A percentile compares a stretch with the other conserved stretches of the same genome.
phyloP scores from a whole-genome alignment of 2,113 vertebrate genomes.

The Meriones unguiculatus region DNA sequence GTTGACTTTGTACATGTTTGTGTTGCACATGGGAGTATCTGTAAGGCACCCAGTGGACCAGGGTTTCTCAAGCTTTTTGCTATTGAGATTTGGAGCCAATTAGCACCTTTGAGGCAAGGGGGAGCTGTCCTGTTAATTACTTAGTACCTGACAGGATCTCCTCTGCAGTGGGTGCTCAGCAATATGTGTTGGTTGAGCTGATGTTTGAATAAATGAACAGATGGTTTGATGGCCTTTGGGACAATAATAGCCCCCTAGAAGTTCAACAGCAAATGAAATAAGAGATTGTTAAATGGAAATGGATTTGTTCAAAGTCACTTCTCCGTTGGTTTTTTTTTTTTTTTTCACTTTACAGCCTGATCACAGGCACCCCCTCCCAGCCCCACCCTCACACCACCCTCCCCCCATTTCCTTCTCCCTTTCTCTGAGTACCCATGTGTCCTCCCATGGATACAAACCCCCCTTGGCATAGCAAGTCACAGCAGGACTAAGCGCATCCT shows the following conservation, averaged over 20 bases:
- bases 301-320: slow-evolving; percentile 48
- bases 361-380: too few relatives aligned
- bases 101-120: background rate
- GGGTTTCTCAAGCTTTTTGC: background rate
- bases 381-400: too few relatives aligned
- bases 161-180: background rate
- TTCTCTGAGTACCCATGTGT: too few relatives aligned
- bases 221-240: slow-evolving; percentile 12
- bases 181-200: background rate
- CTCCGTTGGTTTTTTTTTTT: too few relatives aligned
- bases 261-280: slow-evolving; percentile 67
- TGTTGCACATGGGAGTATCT: background rate
- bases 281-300: background rate
- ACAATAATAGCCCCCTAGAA: slow-evolving; percentile 63
- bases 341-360: background rate
- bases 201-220: background rate
- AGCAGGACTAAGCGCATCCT: too few relatives aligned
- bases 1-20: background rate
- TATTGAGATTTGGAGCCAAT: background rate
- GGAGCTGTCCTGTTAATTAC: background rate
- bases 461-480: too few relatives aligned
- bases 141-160: background rate
- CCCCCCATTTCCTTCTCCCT: too few relatives aligned
- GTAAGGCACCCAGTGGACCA: background rate
- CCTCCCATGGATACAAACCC: too few relatives aligned